Base-by-base conservation (phyloP, 2,113 vertebrate species). In the Sarotherodon lohbergeri region DNA sequence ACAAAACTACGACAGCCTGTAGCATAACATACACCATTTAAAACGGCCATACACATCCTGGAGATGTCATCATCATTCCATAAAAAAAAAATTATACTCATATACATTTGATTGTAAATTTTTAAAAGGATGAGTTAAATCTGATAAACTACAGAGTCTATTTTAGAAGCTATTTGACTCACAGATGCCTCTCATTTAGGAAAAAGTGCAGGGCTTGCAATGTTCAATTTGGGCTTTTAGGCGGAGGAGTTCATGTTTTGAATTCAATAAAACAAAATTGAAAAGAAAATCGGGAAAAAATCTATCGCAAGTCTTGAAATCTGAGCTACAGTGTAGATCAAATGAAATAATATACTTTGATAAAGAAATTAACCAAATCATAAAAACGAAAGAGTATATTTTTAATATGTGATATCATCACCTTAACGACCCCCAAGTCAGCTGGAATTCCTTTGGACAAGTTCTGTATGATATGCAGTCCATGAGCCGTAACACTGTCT, bases 261-360 rank as follows among this genome's bases (percentile, higher is more conserved):
- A 76, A 76, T 29, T 76, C 24, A 32, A 50, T 27, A 43, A 87
- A 57, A 22, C 19, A 22, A 76, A 76, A 85, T 13, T 76, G 27
- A 76, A 76, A 87, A 81, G 32, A n/a, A 66, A 66, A 66, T 39
- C 4, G 3, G 19, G 19, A 22, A 66, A 66, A 0, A 0, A 63
- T 59, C 79, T 57, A 50, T 87, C 17, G 71, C 14, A 88, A 52
- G 84, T 61, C 50, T 32, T 46, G 22, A 46, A 83, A 36, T 83
- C 57, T 39, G 22, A 76, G 91, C 91, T 87, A 93, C 86, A 92
- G 91, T 89, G 85, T 91, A 90, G 32, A 83, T 85, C 87, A 90
- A 57, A 91, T 81, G 43, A 85, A 84, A 89, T 36, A 19, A 81
- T 83, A 86, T 66, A 86, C 83, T 91, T 76, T 66, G 61, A 73